These are phyloP conservation scores for Bruchidius siliquastri DNA, from an alignment of 2,888 invertebrate genomes.

Conservation along the genomic window DNA sequence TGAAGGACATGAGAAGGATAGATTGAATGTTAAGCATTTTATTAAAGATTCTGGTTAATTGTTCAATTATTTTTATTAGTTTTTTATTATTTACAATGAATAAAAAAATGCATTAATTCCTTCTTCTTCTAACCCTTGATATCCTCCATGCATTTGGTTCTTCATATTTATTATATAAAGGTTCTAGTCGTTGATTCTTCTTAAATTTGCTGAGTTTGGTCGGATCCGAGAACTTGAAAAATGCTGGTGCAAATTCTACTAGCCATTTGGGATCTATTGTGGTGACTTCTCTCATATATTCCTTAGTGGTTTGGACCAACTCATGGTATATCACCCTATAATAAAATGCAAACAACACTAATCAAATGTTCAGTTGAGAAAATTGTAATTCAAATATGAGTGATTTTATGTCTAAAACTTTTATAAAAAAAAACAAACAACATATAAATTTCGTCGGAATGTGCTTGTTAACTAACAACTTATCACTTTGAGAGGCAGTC, in stretches of 20 bases:
- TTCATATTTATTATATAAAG: slow-evolving; percentile 97
- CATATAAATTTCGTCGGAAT: too few relatives aligned
- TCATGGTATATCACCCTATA: slow-evolving; percentile 95
- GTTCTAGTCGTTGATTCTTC: slow-evolving; percentile 97
- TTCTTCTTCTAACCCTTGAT: slow-evolving; percentile 80
- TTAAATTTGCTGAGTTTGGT: slow-evolving; percentile 98
- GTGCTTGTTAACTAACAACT: too few relatives aligned
- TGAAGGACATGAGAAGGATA: not conserved
- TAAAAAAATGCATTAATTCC: slow-evolving; percentile 60
- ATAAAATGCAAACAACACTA: slow-evolving; percentile 15
- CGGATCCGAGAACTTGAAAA: slow-evolving; percentile 98
- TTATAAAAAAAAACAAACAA: too few relatives aligned
- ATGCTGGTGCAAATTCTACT: slow-evolving; percentile 98
- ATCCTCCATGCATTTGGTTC: slow-evolving; percentile 99
- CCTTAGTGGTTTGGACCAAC: slow-evolving; percentile 96
- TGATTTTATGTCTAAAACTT: too few relatives aligned
- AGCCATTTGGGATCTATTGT: slow-evolving; percentile 98
- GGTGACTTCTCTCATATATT: slow-evolving; percentile 98
- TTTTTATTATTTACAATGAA: not conserved
- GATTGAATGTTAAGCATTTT: not conserved
- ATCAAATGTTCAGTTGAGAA: too few relatives aligned
- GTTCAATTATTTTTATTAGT: not conserved
- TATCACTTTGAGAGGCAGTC: too few relatives aligned
- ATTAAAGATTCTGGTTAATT: not conserved
- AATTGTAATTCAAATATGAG: too few relatives aligned